A percentile compares a stretch with the other conserved stretches of the same genome.
phyloP scores from a whole-genome alignment of 1,140 invertebrate genomes.

The Ceratosolen fusciceps region DNA sequence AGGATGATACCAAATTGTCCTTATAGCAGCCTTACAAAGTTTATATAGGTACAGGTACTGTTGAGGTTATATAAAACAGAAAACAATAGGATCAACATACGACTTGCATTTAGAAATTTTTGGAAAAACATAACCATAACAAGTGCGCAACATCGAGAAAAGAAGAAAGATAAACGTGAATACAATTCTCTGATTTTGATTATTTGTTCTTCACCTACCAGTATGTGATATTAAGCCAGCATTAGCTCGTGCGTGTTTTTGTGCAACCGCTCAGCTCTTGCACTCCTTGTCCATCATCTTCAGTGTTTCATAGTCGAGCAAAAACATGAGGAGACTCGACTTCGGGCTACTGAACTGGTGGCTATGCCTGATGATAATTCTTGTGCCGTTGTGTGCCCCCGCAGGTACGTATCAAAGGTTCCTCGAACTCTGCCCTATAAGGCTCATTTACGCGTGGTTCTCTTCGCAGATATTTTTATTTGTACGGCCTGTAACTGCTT shows the following conservation, averaged over 20 bases:
- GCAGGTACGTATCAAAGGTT: conserved; percentile 34
- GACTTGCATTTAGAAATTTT: not conserved
- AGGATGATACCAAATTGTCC: not conserved
- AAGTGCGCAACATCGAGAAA: not conserved
- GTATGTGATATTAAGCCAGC: conserved; percentile 38
- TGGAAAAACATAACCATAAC: conserved; percentile 34
- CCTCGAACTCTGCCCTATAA: not conserved
- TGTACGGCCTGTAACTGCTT: no score
- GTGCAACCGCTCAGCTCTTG: not conserved
- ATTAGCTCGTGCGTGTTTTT: not conserved
- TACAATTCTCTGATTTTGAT: conserved; percentile 22
- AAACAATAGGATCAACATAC: no score
- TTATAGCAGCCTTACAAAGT: not conserved
- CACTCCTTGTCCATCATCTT: not conserved
- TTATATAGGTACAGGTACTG: not conserved
- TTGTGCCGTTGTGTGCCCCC: conserved; percentile 1
- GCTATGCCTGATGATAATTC: conserved; percentile 3
- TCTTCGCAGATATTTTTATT: no score
- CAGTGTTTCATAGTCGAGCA: not conserved
- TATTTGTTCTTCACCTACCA: not conserved
- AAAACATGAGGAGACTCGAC: conserved; percentile 51
- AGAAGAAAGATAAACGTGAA: not conserved
- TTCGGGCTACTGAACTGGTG: conserved; percentile 18
- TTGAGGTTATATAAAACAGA: not conserved
- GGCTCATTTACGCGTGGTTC: no score